Evolutionary conservation across 2,888 invertebrate genomes (phyloP).

Genomic region (Heteropelma amictum): DNA sequence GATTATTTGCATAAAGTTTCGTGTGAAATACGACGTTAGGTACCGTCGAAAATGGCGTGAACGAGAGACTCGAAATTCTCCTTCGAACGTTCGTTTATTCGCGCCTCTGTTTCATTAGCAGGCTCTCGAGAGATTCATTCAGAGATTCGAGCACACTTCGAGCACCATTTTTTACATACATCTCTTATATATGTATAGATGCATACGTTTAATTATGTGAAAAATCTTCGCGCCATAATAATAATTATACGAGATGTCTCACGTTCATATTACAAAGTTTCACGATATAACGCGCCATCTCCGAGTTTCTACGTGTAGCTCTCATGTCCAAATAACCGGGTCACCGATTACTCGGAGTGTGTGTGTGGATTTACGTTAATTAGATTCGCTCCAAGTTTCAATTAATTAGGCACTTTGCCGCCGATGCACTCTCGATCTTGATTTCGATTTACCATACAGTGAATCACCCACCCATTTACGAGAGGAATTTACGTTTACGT

Average conservation of each 20-base stretch:
- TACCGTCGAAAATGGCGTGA: neutral
- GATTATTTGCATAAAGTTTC: constrained; percentile 21
- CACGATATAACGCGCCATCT: constrained; percentile 34
- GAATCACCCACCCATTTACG: neutral
- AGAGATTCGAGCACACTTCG: constrained; percentile 12
- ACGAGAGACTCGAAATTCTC: neutral
- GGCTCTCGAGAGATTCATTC: constrained; percentile 12
- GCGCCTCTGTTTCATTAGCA: neutral
- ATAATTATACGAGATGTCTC: neutral
- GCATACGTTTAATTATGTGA: constrained; percentile 24
- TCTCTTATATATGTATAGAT: constrained; percentile 11
- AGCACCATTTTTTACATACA: too few relatives aligned
- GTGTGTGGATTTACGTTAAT: constrained; percentile 62
- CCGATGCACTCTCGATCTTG: constrained; percentile 65
- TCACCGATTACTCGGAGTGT: constrained; percentile 58
- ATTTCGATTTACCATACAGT: constrained; percentile 34
- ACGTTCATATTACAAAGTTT: too few relatives aligned
- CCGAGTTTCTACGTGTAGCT: constrained; percentile 29
- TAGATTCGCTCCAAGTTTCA: constrained; percentile 57
- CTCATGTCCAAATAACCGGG: constrained; percentile 51
- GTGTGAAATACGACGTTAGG: constrained; percentile 18
- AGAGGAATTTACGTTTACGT: constrained; percentile 29
- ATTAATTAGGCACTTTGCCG: constrained; percentile 59
- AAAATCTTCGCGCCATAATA: neutral
- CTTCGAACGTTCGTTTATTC: neutral